A percentile compares a stretch with the other conserved stretches of the same genome.
Conservation (phyloP, 35 echinoderm and acorn worm genomes). For the Lytechinus pictus region DNA sequence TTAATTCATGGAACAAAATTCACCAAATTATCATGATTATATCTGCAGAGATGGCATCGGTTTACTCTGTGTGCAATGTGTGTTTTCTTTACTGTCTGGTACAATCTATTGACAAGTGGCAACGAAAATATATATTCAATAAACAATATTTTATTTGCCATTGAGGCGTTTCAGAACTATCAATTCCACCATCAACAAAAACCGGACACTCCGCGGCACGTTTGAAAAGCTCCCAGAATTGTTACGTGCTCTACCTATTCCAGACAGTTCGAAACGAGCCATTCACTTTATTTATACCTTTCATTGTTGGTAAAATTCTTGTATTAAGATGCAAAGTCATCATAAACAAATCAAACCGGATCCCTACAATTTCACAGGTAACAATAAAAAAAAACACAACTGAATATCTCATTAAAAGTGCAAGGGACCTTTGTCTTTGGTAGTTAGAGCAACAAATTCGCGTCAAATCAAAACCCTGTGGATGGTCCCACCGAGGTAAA, state of each 20-base stretch:
- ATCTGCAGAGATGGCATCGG: not conserved
- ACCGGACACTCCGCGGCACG: not conserved
- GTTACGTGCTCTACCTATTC: not conserved
- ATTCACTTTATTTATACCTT: not conserved
- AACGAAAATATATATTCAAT: not conserved
- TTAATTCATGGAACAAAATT: not conserved
- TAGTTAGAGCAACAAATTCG: conserved; percentile 3
- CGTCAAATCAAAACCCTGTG: conserved; percentile 31
- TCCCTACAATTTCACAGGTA: not conserved
- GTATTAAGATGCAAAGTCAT: not conserved
- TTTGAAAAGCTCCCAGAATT: not conserved
- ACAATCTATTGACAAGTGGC: not conserved
- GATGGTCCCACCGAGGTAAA: not conserved
- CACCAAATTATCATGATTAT: not conserved
- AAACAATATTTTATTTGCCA: not conserved
- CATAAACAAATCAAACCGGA: not conserved
- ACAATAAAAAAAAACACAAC: not conserved
- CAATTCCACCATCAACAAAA: not conserved
- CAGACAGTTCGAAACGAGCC: not conserved
- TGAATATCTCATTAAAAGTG: conserved; percentile 2
- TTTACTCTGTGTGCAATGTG: not conserved
- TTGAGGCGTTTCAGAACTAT: not conserved
- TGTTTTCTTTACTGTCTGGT: not conserved
- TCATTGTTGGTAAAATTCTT: not conserved
- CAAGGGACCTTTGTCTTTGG: conserved; percentile 41